Percentiles rank a stretch among this genome's conserved stretches.
These are phyloP conservation scores for Trachops cirrhosus DNA, from an alignment of 2,797 vertebrate species.

Conservation along the genomic window DNA sequence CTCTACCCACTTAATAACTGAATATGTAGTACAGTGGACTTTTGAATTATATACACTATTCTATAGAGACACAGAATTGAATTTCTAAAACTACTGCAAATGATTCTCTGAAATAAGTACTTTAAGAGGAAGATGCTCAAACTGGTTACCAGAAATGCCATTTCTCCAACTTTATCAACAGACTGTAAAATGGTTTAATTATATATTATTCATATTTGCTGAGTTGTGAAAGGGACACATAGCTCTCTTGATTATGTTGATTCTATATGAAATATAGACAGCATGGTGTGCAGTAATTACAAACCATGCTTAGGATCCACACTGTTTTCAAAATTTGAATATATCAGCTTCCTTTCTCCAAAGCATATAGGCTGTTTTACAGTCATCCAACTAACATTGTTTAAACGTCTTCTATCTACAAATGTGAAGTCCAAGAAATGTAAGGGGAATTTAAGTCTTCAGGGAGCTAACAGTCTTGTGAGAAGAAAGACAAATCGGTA, in stretches of 20 bases:
- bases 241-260: background rate
- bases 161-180: slow-evolving; percentile 4
- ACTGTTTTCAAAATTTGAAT: background rate
- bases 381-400: background rate
- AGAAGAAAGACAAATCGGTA: background rate
- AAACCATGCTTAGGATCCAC: background rate
- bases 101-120: background rate
- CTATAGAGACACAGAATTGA: background rate
- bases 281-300: background rate
- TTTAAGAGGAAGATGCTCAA: slow-evolving; percentile 22
- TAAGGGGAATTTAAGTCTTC: background rate
- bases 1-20: background rate
- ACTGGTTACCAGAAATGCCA: background rate
- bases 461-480: background rate
- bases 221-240: background rate
- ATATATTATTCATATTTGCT: background rate
- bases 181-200: slow-evolving; percentile 32
- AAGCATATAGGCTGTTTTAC: background rate
- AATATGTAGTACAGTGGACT: background rate
- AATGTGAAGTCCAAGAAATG: background rate
- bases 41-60: background rate
- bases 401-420: background rate
- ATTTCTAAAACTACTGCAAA: background rate
- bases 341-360: background rate
- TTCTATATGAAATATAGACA: background rate